Evolutionary conservation across 2,888 invertebrate genomes (phyloP).

Genomic region (Eudasyphora cyanicolor): DNA sequence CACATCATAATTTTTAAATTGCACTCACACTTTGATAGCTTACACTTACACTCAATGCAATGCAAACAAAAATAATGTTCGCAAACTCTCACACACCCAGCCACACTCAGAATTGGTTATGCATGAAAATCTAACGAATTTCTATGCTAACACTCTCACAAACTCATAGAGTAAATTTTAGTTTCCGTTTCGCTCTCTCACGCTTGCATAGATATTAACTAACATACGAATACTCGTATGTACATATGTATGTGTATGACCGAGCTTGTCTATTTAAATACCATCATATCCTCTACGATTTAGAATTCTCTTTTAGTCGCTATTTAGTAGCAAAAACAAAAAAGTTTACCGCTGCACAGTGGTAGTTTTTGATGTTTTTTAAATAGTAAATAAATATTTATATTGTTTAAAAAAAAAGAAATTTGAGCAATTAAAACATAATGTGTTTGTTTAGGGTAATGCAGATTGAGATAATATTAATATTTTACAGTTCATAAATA

Average conservation of each 20-base stretch:
- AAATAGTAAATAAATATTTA: background rate
- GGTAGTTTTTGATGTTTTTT: background rate
- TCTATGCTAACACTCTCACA: too few species aligned
- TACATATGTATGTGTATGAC: background rate
- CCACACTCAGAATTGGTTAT: background rate
- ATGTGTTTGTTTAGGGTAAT: too few species aligned
- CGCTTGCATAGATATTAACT: too few species aligned
- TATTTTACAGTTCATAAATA: too few species aligned
- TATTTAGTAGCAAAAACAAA: background rate
- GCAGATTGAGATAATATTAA: too few species aligned
- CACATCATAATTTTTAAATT: constrained; percentile 64
- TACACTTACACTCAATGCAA: background rate
- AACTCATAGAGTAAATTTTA: background rate
- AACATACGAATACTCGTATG: too few species aligned
- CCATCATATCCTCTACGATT: constrained; percentile 5
- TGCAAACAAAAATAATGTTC: background rate
- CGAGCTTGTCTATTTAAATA: constrained; percentile 29
- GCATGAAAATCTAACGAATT: too few species aligned
- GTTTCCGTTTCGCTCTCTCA: too few species aligned
- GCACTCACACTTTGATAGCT: constrained; percentile 34
- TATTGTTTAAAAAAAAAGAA: too few species aligned
- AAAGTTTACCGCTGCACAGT: background rate
- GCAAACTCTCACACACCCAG: background rate
- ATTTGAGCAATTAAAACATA: too few species aligned
- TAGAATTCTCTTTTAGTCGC: constrained; percentile 25